phyloP scores from a whole-genome alignment of 2,113 vertebrate genomes.

The Columba livia region DNA sequence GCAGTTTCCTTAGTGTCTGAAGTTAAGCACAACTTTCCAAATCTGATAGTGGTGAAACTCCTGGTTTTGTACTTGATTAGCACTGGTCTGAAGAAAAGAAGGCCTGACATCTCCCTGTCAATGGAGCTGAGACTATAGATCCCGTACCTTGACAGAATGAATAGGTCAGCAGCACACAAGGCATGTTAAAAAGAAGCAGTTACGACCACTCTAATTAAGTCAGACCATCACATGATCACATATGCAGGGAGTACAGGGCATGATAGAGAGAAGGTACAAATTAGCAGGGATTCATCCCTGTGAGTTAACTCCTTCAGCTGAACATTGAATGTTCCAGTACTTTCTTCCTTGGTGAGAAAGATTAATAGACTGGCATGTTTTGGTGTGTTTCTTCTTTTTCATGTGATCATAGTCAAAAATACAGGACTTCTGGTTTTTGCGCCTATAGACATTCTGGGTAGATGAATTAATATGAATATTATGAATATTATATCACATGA shows the following conservation, averaged over 20 bases:
- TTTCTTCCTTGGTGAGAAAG: neutral
- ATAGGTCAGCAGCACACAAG: neutral
- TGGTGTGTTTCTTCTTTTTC: neutral
- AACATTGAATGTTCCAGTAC: fast-evolving
- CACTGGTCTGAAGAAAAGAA: neutral
- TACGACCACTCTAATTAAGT: neutral
- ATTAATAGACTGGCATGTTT: fast-evolving
- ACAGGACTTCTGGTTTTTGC: neutral
- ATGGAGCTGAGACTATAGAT: neutral
- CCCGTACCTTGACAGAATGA: neutral
- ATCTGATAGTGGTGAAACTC: neutral
- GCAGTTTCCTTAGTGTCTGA: neutral
- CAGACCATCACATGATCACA: neutral
- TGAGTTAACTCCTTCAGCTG: neutral
- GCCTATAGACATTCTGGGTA: neutral
- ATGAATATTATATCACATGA: neutral
- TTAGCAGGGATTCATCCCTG: neutral
- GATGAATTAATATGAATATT: neutral
- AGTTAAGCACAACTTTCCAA: neutral
- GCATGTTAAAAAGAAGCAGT: neutral
- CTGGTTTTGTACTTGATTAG: neutral
- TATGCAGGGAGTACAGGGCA: neutral
- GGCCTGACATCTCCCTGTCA: neutral
- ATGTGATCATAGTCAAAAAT: neutral
- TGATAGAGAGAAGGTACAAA: neutral